Evolutionary conservation across 2,113 vertebrate genomes (phyloP), one percentile per base, ranked within the genome.

Genomic region (Bubo bubo): DNA sequence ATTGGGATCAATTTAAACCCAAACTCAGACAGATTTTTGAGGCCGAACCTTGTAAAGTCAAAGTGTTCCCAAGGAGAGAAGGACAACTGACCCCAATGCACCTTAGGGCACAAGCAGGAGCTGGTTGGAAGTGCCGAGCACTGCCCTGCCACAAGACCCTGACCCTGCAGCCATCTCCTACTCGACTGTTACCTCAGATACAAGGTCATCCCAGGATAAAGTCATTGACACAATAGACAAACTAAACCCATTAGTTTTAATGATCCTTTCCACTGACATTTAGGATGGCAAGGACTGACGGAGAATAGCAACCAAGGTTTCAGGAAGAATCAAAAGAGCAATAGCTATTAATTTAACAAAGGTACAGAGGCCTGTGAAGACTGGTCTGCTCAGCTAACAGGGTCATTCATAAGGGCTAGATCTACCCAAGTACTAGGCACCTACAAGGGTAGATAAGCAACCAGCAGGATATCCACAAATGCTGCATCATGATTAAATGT

Each of bases 221-320:
- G 64, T n/a, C 74, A 24, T 58, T 47, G 62, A 66, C 66, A 95
- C 84, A 82, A 55, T 22, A 37, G 58, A 72, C 24, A 62, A 83
- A 76, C 32, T 28, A 55, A 80, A 73, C 30, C 55, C 67, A 74
- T 93, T 90, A 20, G 34, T 95, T 95, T 97, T 93, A 96, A 88
- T 88, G 84, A 91, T 85, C 45, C 84, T 80, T 92, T 26, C 80
- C 66, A 86, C 45, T 95, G 93, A 87, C 80, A 72, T 91, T 94
- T 91, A 87, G 66, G 62, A 95, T 1, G 2, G 74, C 0, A 0
- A 82, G 55, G 27, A 79, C 74, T 80, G 87, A 77, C 62, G 24
- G 35, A 90, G 66, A 94, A 86, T 27, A 96, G 89, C 74, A 88
- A 34, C 58, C 0, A 0, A 90, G 79, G 47, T 47, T 77, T 85